Conservation (phyloP, 1,140 invertebrate genomes). For the Ceratosolen solmsi region DNA sequence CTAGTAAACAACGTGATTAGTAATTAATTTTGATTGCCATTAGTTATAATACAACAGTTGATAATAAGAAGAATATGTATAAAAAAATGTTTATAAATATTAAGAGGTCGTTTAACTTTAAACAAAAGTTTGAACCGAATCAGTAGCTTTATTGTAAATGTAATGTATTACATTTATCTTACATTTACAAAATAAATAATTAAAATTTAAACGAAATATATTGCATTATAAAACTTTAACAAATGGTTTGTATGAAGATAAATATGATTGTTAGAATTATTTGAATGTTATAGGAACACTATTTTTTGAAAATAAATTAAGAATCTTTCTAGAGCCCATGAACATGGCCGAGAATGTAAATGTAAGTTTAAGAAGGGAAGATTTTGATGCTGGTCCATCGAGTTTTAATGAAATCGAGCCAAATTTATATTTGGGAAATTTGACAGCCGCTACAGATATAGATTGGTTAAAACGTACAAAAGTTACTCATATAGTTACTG, state of each 20-base stretch:
- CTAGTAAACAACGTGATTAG: not conserved
- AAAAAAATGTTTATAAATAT: not conserved
- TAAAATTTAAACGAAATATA: not conserved
- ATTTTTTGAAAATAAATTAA: not conserved
- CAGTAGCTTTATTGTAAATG: no score
- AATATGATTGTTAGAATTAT: not conserved
- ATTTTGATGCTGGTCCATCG: slow-evolving; percentile 78
- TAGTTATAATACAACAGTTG: no score
- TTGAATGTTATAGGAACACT: no score
- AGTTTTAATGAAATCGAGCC: slow-evolving; percentile 81
- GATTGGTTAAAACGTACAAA: slow-evolving; percentile 78
- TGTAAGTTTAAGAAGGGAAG: slow-evolving; percentile 67
- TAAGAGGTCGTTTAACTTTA: not conserved
- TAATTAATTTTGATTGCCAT: no score
- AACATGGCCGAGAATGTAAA: slow-evolving; percentile 60
- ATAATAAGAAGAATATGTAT: not conserved
- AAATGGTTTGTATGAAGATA: not conserved
- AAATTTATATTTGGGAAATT: slow-evolving; percentile 83
- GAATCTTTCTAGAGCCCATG: slow-evolving; percentile 53
- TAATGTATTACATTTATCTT: not conserved
- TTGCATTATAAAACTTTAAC: not conserved
- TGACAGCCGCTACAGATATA: slow-evolving; percentile 84
- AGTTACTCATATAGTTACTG: slow-evolving; percentile 85
- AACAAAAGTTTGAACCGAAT: no score
- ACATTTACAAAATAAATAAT: not conserved